Conservation (phyloP, 2,797 vertebrate genomes). For the Zalophus californianus region DNA sequence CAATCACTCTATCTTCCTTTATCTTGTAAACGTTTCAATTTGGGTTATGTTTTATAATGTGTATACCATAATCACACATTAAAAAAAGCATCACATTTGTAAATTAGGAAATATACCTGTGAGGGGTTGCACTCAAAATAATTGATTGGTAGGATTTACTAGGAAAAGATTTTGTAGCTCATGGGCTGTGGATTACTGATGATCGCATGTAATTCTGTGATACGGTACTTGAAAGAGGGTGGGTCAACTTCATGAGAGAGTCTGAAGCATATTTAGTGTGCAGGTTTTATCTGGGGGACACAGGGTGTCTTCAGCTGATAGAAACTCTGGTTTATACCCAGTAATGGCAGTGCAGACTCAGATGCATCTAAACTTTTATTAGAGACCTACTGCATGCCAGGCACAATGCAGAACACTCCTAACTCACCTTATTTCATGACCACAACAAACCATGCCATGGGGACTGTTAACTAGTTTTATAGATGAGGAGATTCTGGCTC, state of each 20-base stretch:
- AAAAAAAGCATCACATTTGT: neutral
- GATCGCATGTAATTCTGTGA: neutral
- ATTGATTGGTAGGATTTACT: neutral
- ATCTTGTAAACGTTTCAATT: neutral
- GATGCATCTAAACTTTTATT: neutral
- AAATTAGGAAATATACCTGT: neutral
- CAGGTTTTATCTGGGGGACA: neutral
- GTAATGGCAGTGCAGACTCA: neutral
- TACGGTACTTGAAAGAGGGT: neutral
- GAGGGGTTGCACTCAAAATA: neutral
- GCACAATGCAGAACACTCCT: neutral
- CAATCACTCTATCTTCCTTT: neutral
- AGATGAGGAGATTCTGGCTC: neutral
- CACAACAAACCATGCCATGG: neutral
- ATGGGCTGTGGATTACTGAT: neutral
- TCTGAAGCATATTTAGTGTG: neutral
- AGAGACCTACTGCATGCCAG: neutral
- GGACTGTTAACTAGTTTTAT: neutral
- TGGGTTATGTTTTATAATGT: neutral
- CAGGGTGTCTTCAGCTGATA: neutral
- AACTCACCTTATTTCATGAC: neutral
- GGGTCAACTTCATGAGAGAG: neutral
- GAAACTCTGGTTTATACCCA: neutral
- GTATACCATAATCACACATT: neutral
- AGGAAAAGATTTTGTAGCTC: neutral